phyloP scores from a whole-genome alignment of 1,140 invertebrate genomes.

The Rhopalosiphum padi region DNA sequence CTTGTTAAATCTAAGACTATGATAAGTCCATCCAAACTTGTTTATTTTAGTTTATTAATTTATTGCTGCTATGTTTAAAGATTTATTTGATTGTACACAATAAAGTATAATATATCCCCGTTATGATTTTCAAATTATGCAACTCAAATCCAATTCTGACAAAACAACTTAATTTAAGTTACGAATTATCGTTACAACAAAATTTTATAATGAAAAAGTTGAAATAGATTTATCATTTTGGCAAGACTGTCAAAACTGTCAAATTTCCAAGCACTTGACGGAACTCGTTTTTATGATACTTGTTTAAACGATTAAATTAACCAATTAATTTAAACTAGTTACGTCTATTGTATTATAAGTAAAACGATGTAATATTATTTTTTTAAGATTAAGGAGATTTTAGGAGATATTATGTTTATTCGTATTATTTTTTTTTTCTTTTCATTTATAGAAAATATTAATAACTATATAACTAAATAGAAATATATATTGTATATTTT shows the following conservation, averaged over 20 bases:
- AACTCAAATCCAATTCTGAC: background rate
- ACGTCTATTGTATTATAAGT: background rate
- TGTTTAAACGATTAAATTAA: background rate
- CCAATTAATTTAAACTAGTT: background rate
- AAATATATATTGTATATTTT: background rate
- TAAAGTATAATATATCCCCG: background rate
- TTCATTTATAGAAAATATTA: background rate
- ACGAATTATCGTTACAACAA: background rate
- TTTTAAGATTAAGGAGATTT: background rate
- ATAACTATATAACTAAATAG: background rate
- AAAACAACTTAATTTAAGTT: background rate
- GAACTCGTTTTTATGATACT: background rate
- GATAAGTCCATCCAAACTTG: background rate
- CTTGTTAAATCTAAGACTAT: background rate
- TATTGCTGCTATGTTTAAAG: background rate
- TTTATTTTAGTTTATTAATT: conserved; percentile 4
- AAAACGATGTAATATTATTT: background rate
- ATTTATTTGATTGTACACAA: background rate
- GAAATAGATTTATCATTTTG: background rate
- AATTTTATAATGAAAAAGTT: background rate
- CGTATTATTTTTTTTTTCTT: background rate
- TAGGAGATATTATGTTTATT: background rate
- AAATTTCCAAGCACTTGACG: too few species aligned
- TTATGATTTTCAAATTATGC: background rate
- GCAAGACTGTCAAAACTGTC: background rate